A percentile compares a stretch with the other conserved stretches of the same genome.
Conservation (phyloP, 2,113 vertebrate species). For the Elanoides forficatus region DNA sequence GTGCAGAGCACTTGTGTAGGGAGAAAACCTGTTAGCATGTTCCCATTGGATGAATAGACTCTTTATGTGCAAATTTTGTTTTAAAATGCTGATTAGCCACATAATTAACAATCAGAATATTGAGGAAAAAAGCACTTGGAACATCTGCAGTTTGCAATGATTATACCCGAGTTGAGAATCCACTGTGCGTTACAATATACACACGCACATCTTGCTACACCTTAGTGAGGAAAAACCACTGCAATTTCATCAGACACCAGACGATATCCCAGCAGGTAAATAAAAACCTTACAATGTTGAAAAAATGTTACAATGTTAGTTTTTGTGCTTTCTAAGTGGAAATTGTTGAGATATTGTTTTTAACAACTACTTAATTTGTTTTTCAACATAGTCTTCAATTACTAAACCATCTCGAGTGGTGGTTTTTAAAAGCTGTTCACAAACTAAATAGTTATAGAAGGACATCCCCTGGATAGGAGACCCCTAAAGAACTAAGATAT, state of each 20-base stretch:
- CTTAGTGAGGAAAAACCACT: background rate
- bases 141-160: background rate
- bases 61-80: background rate
- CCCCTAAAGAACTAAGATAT: background rate
- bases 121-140: background rate
- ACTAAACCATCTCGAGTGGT: background rate
- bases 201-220: rapidly evolving
- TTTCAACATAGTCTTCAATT: background rate
- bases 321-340: background rate
- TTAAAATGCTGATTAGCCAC: background rate
- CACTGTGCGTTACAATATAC: background rate
- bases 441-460: background rate
- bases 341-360: background rate
- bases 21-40: background rate
- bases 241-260: background rate
- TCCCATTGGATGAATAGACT: background rate
- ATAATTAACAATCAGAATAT: background rate
- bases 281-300: background rate
- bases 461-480: background rate
- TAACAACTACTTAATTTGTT: background rate
- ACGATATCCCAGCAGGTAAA: background rate
- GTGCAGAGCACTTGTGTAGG: background rate
- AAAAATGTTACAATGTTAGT: background rate
- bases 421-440: background rate
- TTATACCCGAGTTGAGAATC: background rate